Percentiles rank a stretch among this genome's conserved stretches.
phyloP scores from a whole-genome alignment of 2,888 invertebrate species.

The Temnothorax rugatulus region DNA sequence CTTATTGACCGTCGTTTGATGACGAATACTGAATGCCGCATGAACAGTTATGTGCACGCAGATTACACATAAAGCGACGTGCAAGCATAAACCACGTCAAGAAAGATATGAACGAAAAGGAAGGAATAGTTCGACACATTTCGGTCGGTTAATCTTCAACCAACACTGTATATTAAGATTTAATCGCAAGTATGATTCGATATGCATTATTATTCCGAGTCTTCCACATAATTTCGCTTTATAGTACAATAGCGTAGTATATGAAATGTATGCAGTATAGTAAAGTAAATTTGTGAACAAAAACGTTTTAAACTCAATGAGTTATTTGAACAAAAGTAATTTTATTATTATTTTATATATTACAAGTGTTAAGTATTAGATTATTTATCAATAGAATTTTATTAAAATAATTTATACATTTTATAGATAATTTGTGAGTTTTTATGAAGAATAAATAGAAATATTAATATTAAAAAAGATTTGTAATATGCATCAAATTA shows the following conservation, averaged over 20 bases:
- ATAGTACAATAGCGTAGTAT: background rate
- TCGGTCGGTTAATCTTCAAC: constrained; percentile 18
- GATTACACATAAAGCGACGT: constrained; percentile 44
- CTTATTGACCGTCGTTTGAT: constrained; percentile 34
- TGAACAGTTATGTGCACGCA: constrained; percentile 25
- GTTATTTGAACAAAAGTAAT: background rate
- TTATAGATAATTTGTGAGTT: background rate
- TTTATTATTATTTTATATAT: background rate
- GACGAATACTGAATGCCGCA: constrained; percentile 35
- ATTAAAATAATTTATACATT: background rate
- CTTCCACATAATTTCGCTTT: constrained; percentile 32
- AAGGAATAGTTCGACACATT: constrained; percentile 34
- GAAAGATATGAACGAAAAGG: constrained; percentile 34
- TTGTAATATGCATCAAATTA: background rate
- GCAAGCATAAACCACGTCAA: constrained; percentile 32
- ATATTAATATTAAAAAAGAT: background rate
- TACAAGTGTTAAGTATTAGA: background rate
- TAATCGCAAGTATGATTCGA: constrained; percentile 22
- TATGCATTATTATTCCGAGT: background rate
- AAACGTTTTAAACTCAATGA: background rate
- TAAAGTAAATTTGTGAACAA: background rate
- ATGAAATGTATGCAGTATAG: background rate
- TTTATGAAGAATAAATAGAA: background rate
- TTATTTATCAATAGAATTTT: background rate
- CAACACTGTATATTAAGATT: constrained; percentile 6